Percentiles rank a stretch among this genome's conserved stretches.
phyloP scores from a whole-genome alignment of 2,113 vertebrate species.

The Lasiurus borealis region DNA sequence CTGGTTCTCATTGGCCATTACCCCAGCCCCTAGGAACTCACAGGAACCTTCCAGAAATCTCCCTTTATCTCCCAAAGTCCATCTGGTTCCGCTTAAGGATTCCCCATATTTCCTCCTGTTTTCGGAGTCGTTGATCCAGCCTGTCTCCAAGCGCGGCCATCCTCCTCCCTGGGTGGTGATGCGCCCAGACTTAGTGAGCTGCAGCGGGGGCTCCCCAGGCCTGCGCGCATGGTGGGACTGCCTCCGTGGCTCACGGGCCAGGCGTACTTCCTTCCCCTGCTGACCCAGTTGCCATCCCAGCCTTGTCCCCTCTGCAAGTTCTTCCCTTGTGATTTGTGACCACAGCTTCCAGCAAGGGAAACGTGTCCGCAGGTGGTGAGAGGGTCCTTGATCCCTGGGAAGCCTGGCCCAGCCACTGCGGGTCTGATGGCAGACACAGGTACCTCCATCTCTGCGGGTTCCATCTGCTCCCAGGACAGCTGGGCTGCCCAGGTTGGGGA shows the following conservation, averaged over 20 bases:
- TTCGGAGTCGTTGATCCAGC: neutral
- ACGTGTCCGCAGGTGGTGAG: neutral
- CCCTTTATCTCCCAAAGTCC: neutral
- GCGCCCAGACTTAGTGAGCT: accelerated
- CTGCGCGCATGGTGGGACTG: neutral
- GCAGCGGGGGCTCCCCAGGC: neutral
- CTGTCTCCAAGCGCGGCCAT: accelerated
- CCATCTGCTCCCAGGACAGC: neutral
- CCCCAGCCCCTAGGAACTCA: accelerated
- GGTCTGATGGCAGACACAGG: neutral
- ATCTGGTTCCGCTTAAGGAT: accelerated
- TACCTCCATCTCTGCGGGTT: neutral
- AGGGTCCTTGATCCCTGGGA: constrained; percentile 34
- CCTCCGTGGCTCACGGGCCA: neutral
- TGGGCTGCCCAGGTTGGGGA: neutral
- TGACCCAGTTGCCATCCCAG: constrained; percentile 54
- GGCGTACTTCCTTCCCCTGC: neutral
- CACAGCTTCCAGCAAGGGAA: constrained; percentile 18
- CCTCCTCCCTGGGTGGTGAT: accelerated
- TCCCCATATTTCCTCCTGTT: neutral
- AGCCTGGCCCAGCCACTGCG: neutral
- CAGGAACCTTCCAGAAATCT: constrained; percentile 19
- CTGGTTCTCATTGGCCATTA: neutral
- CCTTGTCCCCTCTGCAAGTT: neutral
- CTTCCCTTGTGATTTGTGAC: constrained; percentile 57